Evolutionary conservation across 1,140 invertebrate genomes (phyloP).

Genomic region (Pseudomyrmex cubaensis): DNA sequence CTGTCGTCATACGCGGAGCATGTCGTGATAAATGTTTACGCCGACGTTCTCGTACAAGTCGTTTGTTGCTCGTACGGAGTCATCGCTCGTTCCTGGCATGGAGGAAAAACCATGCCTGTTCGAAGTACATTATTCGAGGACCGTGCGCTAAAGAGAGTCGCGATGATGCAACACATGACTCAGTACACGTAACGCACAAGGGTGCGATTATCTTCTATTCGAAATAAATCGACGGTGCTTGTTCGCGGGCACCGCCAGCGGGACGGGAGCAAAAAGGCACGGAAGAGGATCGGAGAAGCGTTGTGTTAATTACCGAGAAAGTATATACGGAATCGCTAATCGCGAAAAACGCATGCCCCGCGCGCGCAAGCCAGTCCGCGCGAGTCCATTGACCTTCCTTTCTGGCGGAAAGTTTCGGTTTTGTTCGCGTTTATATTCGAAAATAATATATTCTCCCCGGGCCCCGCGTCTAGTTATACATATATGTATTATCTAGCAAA

Average conservation of each 20-base stretch:
- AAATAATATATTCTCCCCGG: slow-evolving; percentile 20
- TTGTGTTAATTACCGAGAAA: slow-evolving; percentile 65
- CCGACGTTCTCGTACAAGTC: no score
- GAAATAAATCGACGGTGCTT: slow-evolving; percentile 56
- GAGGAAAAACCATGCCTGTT: no score
- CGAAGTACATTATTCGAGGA: no score
- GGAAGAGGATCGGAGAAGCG: slow-evolving; percentile 15
- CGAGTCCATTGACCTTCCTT: slow-evolving; percentile 65
- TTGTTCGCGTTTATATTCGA: slow-evolving; percentile 26
- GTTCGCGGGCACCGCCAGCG: not conserved
- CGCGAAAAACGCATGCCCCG: slow-evolving; percentile 11
- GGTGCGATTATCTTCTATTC: slow-evolving; percentile 57
- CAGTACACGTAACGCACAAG: slow-evolving; percentile 13
- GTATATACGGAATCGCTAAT: slow-evolving; percentile 58
- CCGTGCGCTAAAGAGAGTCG: not conserved
- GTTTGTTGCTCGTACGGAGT: no score
- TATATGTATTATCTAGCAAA: slow-evolving; percentile 62
- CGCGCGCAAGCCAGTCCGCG: not conserved
- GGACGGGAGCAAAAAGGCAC: slow-evolving; percentile 2
- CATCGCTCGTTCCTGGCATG: no score
- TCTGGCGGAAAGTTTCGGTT: slow-evolving; percentile 40
- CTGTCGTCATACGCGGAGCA: no score
- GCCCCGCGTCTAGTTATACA: slow-evolving; percentile 40
- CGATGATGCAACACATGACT: slow-evolving; percentile 28
- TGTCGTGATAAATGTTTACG: no score